phyloP scores from a whole-genome alignment of 2,888 invertebrate species.

The Heliothis peltigera region DNA sequence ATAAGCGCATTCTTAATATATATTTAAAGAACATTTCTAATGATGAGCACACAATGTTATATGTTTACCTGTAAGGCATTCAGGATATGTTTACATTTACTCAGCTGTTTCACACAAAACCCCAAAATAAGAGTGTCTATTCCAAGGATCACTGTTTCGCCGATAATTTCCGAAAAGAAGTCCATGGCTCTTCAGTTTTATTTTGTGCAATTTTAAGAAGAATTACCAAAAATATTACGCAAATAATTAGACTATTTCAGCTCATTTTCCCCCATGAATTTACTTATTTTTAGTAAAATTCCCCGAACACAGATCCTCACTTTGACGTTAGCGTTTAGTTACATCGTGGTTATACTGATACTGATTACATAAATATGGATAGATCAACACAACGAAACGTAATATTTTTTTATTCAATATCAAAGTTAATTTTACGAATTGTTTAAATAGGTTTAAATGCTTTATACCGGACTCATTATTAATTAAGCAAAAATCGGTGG shows the following conservation, averaged over 20 bases:
- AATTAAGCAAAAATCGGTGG: no score
- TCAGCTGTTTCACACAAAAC: constrained; percentile 93
- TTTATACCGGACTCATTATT: no score
- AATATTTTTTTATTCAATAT: neutral
- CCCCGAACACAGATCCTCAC: constrained; percentile 22
- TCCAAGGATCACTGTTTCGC: constrained; percentile 93
- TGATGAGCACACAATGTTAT: neutral
- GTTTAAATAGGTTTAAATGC: no score
- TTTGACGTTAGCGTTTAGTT: constrained; percentile 50
- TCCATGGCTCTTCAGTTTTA: constrained; percentile 89
- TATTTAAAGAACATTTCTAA: neutral
- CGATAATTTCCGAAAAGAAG: constrained; percentile 90
- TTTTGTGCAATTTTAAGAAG: constrained; percentile 11
- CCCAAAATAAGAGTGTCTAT: constrained; percentile 94
- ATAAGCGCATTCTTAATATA: neutral
- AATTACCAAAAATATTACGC: constrained; percentile 26
- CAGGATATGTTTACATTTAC: constrained; percentile 93
- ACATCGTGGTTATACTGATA: neutral
- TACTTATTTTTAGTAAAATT: constrained; percentile 42
- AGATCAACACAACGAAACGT: neutral
- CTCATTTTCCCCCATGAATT: constrained; percentile 50
- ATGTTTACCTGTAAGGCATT: constrained; percentile 92
- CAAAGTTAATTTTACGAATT: no score
- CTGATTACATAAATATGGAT: neutral
- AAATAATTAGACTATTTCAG: constrained; percentile 39